phyloP scores from a whole-genome alignment of 2,113 vertebrate species.

The Brachypteracias leptosomus region DNA sequence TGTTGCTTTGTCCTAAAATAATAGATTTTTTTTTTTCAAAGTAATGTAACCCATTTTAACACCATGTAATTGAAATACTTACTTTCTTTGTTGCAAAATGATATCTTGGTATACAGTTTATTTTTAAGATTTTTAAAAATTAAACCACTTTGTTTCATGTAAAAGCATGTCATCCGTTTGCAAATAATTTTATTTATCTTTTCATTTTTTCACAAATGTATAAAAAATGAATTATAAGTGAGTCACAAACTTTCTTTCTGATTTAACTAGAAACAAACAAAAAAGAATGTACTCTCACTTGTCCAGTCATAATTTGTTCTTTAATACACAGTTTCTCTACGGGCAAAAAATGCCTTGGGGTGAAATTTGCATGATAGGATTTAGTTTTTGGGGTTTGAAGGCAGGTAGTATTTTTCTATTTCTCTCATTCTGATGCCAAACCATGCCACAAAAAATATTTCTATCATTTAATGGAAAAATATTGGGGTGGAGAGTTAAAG shows the following conservation, averaged over 20 bases:
- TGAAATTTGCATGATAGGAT: neutral
- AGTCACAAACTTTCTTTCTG: neutral
- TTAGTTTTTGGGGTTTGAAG: neutral
- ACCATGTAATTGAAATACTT: neutral
- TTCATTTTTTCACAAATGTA: neutral
- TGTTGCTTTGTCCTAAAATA: neutral
- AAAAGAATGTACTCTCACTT: neutral
- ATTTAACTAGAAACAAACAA: neutral
- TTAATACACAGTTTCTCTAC: neutral
- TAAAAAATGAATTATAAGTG: neutral
- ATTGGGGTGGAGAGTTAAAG: neutral
- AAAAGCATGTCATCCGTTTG: neutral
- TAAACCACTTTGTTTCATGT: neutral
- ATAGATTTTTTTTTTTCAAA: neutral
- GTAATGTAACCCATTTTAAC: neutral
- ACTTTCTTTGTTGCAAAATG: neutral
- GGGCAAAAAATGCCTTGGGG: neutral
- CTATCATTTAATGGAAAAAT: neutral
- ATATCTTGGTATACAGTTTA: neutral
- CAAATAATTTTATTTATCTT: neutral
- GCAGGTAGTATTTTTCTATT: neutral
- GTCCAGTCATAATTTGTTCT: neutral
- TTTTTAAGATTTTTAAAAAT: neutral
- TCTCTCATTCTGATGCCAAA: neutral
- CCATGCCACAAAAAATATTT: neutral